Base-by-base conservation (phyloP, 2,113 vertebrate genomes). In the Holacanthus passer region DNA sequence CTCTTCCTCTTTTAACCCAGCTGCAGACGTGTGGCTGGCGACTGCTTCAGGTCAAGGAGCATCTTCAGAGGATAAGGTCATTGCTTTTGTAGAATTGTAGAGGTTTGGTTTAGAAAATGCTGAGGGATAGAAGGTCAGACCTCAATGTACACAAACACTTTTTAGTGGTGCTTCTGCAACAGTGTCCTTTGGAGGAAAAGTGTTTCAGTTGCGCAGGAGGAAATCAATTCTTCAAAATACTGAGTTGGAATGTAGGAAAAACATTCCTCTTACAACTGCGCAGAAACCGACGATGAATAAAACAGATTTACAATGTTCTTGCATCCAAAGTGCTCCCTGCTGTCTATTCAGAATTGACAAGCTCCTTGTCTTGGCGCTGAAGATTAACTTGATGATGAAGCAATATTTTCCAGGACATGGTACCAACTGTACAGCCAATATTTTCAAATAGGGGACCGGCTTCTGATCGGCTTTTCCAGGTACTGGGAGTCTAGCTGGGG, bases 381-480 rank as follows among this genome's bases (percentile, higher is more conserved):
- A 56, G 43, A 77, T 24, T 14, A 70, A 73, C 82, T 77, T 77
- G 60, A 80, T 88, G 87, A 86, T 84, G 81, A 92, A 89, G 88
- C 85, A 86, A 87, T 60, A 88, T 91, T 94, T 93, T 94, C 93
- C 93, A 85, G 63, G 72, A 85, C 83, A 67, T 66, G 41, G 73
- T 80, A 83, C 73, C 73, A 52, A 70, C 81, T 76, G 60, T 81
- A 22, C 82, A 79, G 89, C 88, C 90, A 90, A 84, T 76, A 73
- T 67, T 82, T 92, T 88, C 73, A 84, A 89, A 77, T 32, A 86
- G 63, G 77, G 83, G 81, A 75, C 32, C 69, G 29, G 70, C 55
- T 82, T 43, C 55, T 68, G 35, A 63, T 92, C 65, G 65, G 79
- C 82, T 93, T 94, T 94, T 94, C 93, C 93, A 95, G 93, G 93